Conservation (phyloP, 1,140 invertebrate species). For the Rhopalosiphum padi region DNA sequence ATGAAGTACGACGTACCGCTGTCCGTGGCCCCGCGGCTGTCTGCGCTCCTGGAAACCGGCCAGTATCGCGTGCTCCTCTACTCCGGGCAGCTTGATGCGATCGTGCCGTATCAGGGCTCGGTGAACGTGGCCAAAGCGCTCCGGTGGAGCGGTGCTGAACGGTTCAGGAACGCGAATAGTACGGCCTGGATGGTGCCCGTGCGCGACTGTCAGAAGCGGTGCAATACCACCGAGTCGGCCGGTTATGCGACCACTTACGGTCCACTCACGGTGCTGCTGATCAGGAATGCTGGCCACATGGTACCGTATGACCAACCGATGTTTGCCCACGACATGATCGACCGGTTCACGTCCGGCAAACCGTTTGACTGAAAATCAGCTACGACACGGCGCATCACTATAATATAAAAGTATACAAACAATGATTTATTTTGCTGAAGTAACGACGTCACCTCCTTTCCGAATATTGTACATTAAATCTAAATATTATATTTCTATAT, state of each 20-base stretch:
- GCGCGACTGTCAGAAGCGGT: background rate
- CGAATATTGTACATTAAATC: too few species aligned
- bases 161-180: slow-evolving; percentile 72
- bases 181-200: slow-evolving; percentile 56
- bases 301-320: slow-evolving; percentile 82
- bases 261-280: slow-evolving; percentile 78
- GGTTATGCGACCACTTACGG: slow-evolving; percentile 60
- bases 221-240: slow-evolving; percentile 56
- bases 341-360: slow-evolving; percentile 76
- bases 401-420: too few species aligned
- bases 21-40: slow-evolving; percentile 78
- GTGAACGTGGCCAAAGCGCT: slow-evolving; percentile 71
- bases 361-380: slow-evolving; percentile 15
- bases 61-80: slow-evolving; percentile 77
- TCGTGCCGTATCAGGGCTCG: slow-evolving; percentile 81
- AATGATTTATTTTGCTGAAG: too few species aligned
- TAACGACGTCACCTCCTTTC: too few species aligned
- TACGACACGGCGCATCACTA: too few species aligned
- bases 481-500: too few species aligned
- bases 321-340: slow-evolving; percentile 78
- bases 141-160: slow-evolving; percentile 71
- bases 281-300: slow-evolving; percentile 85
- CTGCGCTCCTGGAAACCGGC: slow-evolving; percentile 68
- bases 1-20: slow-evolving; percentile 83
- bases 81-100: slow-evolving; percentile 80